Conservation (phyloP, 2,113 vertebrate genomes). For the Peromyscus leucopus region DNA sequence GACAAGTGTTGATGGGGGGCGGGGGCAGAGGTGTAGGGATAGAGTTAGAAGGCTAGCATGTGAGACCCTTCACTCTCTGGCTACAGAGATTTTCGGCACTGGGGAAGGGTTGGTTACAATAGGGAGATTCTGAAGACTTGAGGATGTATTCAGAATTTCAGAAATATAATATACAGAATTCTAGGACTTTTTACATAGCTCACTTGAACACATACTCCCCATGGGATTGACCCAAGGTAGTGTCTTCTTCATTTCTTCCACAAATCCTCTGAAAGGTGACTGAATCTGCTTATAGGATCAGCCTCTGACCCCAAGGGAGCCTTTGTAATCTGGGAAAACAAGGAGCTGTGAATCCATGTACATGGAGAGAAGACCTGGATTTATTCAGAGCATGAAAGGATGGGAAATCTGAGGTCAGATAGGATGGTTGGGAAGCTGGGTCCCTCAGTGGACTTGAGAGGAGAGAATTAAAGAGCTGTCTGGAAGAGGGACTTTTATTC, state of each 20-base stretch:
- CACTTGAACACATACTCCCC: background rate
- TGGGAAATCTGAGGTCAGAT: background rate
- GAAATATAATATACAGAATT: background rate
- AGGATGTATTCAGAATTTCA: accelerated
- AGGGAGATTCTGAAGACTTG: background rate
- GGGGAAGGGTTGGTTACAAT: background rate
- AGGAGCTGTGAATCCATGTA: background rate
- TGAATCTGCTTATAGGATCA: background rate
- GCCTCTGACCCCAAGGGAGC: background rate
- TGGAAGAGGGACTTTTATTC: background rate
- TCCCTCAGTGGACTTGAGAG: background rate
- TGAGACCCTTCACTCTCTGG: background rate
- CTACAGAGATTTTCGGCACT: accelerated
- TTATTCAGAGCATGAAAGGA: background rate
- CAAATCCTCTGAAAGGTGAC: background rate
- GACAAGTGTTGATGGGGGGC: background rate
- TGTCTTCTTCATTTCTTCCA: background rate
- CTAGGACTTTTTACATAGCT: background rate
- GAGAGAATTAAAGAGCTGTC: background rate
- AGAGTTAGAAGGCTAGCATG: background rate
- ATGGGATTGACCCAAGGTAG: background rate
- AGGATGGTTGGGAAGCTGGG: accelerated
- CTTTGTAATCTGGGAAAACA: background rate
- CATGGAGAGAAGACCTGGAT: background rate
- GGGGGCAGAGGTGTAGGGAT: background rate